Evolutionary conservation across 2,797 vertebrate species (phyloP), one percentile per base, ranked within the genome.

Genomic region (Luscinia luscinia): DNA sequence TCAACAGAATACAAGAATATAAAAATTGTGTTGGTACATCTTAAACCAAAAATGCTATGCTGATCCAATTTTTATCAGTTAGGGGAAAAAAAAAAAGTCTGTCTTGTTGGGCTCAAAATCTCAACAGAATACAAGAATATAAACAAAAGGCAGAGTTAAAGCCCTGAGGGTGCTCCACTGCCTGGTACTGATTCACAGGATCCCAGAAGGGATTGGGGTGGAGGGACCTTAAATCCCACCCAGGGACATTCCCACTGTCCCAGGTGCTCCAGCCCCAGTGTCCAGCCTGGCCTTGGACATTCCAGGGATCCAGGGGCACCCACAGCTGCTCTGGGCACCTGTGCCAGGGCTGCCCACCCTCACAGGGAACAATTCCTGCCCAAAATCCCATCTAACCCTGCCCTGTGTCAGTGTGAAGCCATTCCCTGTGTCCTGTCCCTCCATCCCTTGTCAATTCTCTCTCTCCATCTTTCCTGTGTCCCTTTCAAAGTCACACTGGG

Each of bases 301-400:
- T 76, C 54, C 83, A 85, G 83, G 63, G 82, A 45, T 67, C 46
- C 78, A 81, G 82, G 62, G 62, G 26, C 81, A 74, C 43, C 81
- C 81, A 1, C 61, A 66, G 69, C 69, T 64, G 4, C 51, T 73
- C 41, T 84, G 69, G 43, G 16, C 10, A 48, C 4, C 80, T 46
- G 20, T 55, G 19, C 41, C 68, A 72, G 67, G 17, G n/a, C 62
- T 49, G 1, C 6, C 21, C 41, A 26, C 22, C 28, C 68, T 57
- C 4, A 0, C 59, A 66, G 36, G 4, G 3, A 48, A 0, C 0
- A 5, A 41, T 36, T 66, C 0, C 2, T 22, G 1, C 46, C 24
- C 1, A 13, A 14, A 9, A 30, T 30, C 36, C 20, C 1, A 36
- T 4, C 46, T 1, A 30, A 1, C 0, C 12, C 8, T 6, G 1